Conservation (phyloP, 2,888 invertebrate genomes). For the Drosophila paramelanica region DNA sequence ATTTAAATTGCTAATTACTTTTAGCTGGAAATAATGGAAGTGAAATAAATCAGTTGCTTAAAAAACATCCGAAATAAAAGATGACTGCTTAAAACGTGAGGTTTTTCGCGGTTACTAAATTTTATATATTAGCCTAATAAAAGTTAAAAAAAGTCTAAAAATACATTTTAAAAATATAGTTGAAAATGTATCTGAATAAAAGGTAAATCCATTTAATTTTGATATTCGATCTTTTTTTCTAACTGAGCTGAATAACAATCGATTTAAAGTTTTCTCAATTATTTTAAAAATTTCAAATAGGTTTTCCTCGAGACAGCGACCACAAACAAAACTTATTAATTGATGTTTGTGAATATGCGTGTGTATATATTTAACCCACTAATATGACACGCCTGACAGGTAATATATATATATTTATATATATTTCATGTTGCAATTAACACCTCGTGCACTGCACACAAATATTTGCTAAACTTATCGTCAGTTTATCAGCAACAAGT, state of each 20-base stretch:
- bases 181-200: neutral
- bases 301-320: conserved; percentile 1
- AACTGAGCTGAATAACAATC: neutral
- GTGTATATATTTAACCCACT: neutral
- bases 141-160: too few species aligned
- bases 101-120: too few species aligned
- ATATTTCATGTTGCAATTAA: conserved; percentile 65
- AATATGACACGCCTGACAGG: conserved; percentile 41
- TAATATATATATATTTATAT: conserved; percentile 47
- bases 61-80: too few species aligned
- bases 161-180: neutral
- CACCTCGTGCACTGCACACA: conserved; percentile 63
- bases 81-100: too few species aligned
- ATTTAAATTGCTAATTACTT: neutral
- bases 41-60: too few species aligned
- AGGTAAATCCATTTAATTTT: neutral
- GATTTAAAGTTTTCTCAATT: conserved; percentile 2
- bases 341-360: neutral
- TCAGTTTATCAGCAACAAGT: conserved; percentile 63
- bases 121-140: too few species aligned
- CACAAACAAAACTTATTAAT: conserved; percentile 19
- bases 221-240: neutral
- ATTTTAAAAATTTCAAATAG: conserved; percentile 7
- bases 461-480: conserved; percentile 73
- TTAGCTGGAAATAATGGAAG: neutral